phyloP scores from a whole-genome alignment of 2,113 vertebrate species.

The Crotalus viridis region DNA sequence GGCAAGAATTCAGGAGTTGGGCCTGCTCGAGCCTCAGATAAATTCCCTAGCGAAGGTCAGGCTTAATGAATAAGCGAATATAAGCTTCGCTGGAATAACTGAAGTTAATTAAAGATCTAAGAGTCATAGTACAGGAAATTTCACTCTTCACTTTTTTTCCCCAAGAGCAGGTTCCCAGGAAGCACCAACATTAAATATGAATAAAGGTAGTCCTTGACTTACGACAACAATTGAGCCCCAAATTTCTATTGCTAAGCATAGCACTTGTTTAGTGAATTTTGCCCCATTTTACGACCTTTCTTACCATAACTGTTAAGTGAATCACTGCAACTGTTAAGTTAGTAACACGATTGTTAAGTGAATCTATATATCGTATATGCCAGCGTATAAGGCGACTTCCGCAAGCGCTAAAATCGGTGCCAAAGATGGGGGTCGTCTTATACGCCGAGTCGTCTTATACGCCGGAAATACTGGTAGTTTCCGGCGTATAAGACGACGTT shows the following conservation, averaged over 20 bases:
- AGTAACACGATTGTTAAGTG: too few relatives aligned
- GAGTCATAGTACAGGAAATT: not conserved
- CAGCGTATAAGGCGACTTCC: too few relatives aligned
- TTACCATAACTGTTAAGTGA: too few relatives aligned
- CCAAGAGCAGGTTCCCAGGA: not conserved
- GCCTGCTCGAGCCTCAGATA: conserved; percentile 3
- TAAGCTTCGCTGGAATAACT: not conserved
- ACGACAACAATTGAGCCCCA: not conserved
- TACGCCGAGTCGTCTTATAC: too few relatives aligned
- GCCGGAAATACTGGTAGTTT: too few relatives aligned
- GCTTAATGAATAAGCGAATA: not conserved
- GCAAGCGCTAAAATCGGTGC: too few relatives aligned
- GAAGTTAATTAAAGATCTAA: not conserved
- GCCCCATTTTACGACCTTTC: too few relatives aligned
- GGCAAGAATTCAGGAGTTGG: conserved; percentile 25
- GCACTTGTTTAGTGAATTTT: too few relatives aligned
- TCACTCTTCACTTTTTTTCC: not conserved
- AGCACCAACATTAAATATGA: not conserved
- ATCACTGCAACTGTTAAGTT: too few relatives aligned
- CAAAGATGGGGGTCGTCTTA: too few relatives aligned
- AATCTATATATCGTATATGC: too few relatives aligned
- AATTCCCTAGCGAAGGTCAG: not conserved
- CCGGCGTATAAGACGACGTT: too few relatives aligned
- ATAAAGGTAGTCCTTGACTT: not conserved
- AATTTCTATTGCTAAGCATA: not conserved